phyloP scores from a whole-genome alignment of 2,888 invertebrate species.

The Andrena bicolor region DNA sequence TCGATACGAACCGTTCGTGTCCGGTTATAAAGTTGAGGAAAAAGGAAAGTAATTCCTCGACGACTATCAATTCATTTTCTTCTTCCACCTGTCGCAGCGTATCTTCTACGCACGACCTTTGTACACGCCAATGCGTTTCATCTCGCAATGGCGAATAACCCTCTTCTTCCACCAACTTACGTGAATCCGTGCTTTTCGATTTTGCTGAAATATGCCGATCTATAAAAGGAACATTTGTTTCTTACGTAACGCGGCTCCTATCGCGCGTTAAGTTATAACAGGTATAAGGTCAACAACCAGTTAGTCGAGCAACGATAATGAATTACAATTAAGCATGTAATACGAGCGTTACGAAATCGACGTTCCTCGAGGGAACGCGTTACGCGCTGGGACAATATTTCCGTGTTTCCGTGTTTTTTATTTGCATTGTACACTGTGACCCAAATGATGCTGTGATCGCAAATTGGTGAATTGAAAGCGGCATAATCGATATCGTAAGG shows the following conservation, averaged over 20 bases:
- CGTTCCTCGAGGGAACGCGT: neutral
- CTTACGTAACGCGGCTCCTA: constrained; percentile 18
- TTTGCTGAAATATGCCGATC: neutral
- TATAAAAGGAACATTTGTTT: constrained; percentile 5
- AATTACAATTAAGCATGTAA: constrained; percentile 32
- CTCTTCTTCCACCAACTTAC: neutral
- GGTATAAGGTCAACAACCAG: constrained; percentile 42
- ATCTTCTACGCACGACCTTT: too few relatives aligned
- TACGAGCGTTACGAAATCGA: constrained; percentile 4
- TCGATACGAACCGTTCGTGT: neutral
- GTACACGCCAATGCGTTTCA: neutral
- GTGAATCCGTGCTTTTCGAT: neutral
- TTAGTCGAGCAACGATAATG: constrained; percentile 29
- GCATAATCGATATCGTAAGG: too few relatives aligned
- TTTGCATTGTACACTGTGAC: too few relatives aligned
- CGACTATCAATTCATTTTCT: too few relatives aligned
- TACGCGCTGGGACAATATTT: neutral
- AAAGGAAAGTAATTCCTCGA: neutral
- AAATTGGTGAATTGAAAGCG: too few relatives aligned
- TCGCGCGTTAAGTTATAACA: constrained; percentile 15
- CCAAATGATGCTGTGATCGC: too few relatives aligned
- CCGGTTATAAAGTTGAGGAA: neutral
- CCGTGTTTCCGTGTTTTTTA: neutral
- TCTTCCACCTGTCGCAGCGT: too few relatives aligned
- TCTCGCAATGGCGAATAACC: neutral